Conservation (phyloP, 2,888 invertebrate genomes). For the Apamea epomidion region DNA sequence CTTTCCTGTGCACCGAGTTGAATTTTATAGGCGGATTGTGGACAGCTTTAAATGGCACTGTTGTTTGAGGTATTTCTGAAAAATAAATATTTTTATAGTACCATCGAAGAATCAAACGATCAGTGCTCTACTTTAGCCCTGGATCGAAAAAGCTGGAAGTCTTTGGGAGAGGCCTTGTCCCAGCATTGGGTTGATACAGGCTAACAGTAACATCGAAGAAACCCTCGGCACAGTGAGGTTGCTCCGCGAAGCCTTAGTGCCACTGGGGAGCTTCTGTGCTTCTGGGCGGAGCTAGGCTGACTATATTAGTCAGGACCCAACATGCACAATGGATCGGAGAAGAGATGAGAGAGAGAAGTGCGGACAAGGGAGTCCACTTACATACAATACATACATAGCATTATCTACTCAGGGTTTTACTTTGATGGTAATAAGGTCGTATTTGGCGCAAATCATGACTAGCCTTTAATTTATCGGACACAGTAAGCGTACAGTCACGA, state of each 20-base stretch:
- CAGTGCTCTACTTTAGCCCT: not conserved
- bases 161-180: not conserved
- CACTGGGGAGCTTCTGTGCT: not conserved
- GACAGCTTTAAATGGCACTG: constrained; percentile 92
- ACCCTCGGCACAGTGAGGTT: not conserved
- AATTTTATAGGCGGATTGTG: constrained; percentile 93
- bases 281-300: not conserved
- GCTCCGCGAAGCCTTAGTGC: not conserved
- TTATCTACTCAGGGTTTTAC: not conserved
- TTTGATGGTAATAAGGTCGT: not conserved
- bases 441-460: not conserved
- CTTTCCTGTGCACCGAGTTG: constrained; percentile 93
- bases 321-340: not conserved
- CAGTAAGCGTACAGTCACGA: not conserved
- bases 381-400: not conserved
- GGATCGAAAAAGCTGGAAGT: not conserved
- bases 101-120: not conserved
- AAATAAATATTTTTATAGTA: constrained; percentile 53
- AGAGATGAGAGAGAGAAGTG: not conserved
- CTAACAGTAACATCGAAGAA: not conserved
- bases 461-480: not conserved
- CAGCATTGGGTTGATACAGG: not conserved
- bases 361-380: not conserved
- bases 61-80: constrained; percentile 74
- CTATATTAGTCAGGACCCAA: not conserved